Base-by-base conservation (phyloP, 2,888 invertebrate genomes). In the Melikaiella ostensackeni region DNA sequence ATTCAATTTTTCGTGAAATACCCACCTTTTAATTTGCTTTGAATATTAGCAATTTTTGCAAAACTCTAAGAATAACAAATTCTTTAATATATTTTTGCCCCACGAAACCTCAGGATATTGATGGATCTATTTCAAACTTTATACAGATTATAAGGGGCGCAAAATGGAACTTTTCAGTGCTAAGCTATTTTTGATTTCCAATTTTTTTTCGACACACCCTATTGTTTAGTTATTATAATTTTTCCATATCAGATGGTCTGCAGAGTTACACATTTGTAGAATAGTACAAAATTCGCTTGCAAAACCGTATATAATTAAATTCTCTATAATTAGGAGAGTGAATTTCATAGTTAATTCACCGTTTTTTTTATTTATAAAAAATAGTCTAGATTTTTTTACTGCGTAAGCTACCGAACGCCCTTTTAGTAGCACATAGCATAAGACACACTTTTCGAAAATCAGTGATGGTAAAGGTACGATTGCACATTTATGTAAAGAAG, bases 371-470 rank as follows among this genome's bases (percentile, higher is more conserved):
- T 50, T 3, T 66, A 24, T 19, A 42, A 66, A 42, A 38, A 42
- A 66, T 66, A 66, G 2, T 66, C 27, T 50, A 66, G 19, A 42
- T 46, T 42, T 42, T 35, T 63, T 30, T 27, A 27, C 30, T 50
- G 46, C 50, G 19, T 30, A 70, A 46, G 46, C 66, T 46, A 19
- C 70, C 50, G 8, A 9, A 27, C 46, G 30, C 42, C 50, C 2
- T 16, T 55, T 70, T 50, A 70, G 50, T 50, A 50, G 46, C 50
- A 50, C 30, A 46, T 70, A 70, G 66, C 50, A 70, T 70, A 70
- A 50, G 70, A 30, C 30, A 30, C n/a, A 50, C 30, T 70, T 70
- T n/a, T 35, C n/a, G 57, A 6, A 59, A 30, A 46, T 50, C 27
- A 66, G n/a, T 70, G 11, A 70, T 33, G 5, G 50, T 70, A n/a